Conservation (phyloP, 2,888 invertebrate species). For the Sepiola atlantica region DNA sequence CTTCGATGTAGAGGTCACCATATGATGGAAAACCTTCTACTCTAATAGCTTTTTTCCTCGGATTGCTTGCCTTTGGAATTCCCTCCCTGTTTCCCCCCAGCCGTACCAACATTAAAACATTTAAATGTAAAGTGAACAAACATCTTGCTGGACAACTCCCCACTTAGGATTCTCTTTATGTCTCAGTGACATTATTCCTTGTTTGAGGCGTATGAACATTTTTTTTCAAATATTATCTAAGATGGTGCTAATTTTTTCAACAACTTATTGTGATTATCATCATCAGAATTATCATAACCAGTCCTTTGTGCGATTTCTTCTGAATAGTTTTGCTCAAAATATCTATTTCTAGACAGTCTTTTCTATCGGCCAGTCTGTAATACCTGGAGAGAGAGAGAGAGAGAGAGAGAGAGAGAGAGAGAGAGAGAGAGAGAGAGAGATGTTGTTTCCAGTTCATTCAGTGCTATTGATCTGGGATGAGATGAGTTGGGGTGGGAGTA, state of each 20-base stretch:
- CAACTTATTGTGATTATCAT: not conserved
- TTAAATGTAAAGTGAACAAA: no score
- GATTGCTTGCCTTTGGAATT: no score
- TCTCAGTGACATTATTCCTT: no score
- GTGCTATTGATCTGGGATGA: not conserved
- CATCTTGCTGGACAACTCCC: no score
- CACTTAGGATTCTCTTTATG: no score
- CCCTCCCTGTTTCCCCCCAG: no score
- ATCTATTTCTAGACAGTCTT: not conserved
- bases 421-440: not conserved
- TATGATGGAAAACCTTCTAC: no score
- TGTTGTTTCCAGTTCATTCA: slow-evolving; percentile 5
- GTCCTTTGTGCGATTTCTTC: not conserved
- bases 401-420: no score
- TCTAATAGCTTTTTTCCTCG: no score
- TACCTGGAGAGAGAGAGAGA: not conserved
- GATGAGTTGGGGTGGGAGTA: not conserved
- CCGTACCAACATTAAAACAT: no score
- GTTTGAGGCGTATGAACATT: no score
- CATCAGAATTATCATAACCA: not conserved
- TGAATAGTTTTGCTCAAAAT: not conserved
- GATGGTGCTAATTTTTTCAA: not conserved
- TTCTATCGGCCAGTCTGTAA: not conserved
- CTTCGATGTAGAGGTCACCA: no score
- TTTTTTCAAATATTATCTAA: not conserved